Base-by-base conservation (phyloP, 2,797 vertebrate genomes). In the Synaphobranchus kaupii region DNA sequence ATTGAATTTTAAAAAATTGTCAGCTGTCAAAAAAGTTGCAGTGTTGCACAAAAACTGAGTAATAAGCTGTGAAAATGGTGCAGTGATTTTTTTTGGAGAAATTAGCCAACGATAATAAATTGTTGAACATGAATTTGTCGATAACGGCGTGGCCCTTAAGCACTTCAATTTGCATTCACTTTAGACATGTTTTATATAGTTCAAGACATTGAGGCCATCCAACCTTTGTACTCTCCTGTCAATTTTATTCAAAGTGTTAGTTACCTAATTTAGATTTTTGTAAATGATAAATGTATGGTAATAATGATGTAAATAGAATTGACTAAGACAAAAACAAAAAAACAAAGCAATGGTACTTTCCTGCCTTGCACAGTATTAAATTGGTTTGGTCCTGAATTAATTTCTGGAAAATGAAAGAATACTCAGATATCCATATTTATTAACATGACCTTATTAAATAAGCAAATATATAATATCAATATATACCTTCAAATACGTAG, bases 261-360 rank as follows among this genome's bases (percentile, higher is more conserved):
- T 81, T 50, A n/a, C 78, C 47, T 81, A 25, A 81, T 81, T 54
- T 84, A n/a, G 82, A 84, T 58, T 58, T 83, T 60, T 39, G 82
- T 83, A 83, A 54, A 31, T 83, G n/a, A 54, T 78, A 47, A 44
- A 44, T 78, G 73, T 78, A 50, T 50, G 47, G 44, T 50, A 50
- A 84, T 60, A 56, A 34, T 84, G 54, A 22, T 84, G 54, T 22
- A 84, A 39, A 84, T 84, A 60, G 31, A 58, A 39, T 60, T 60
- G 31, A 20, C n/a, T 39, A 83, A 83, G 48, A 28, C 73, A 76
- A 76, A 76, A 17, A 68, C 25, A 66, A 20, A 63, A 25, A 25
- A 71, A 71, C 20, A 10, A 17, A 9, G 20, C 48, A 52, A 52
- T 56, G 81, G 13, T 34, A 50, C 22, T 82, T 54, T 56, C 28